phyloP scores from a whole-genome alignment of 2,888 invertebrate species.

The Chrysolina americana region DNA sequence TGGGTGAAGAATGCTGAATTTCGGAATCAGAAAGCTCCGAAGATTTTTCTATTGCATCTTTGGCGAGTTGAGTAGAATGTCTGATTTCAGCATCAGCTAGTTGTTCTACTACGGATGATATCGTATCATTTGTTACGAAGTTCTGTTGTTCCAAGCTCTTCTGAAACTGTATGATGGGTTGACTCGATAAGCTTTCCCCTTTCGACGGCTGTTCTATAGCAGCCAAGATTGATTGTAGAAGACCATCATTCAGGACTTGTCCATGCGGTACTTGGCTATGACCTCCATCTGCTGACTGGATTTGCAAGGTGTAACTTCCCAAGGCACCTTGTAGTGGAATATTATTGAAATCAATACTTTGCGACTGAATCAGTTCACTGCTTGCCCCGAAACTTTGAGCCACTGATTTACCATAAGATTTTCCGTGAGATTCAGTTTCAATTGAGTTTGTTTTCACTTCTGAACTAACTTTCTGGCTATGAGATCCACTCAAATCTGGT shows the following conservation, averaged over 20 bases:
- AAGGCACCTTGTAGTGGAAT: constrained; percentile 74
- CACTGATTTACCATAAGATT: constrained; percentile 63
- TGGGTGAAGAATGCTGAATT: constrained; percentile 41
- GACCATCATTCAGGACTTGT: constrained; percentile 83
- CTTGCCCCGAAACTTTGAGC: constrained; percentile 64
- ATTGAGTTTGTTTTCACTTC: constrained; percentile 54
- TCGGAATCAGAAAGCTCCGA: constrained; percentile 37
- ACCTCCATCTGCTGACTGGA: constrained; percentile 78
- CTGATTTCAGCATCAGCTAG: constrained; percentile 48
- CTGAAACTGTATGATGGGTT: constrained; percentile 60
- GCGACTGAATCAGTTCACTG: constrained; percentile 65
- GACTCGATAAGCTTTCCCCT: constrained; percentile 57
- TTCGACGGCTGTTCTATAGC: constrained; percentile 83
- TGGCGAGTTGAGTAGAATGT: constrained; percentile 44
- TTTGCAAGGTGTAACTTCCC: constrained; percentile 82
- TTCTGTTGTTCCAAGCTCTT: constrained; percentile 56
- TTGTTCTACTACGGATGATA: constrained; percentile 49
- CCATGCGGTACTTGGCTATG: constrained; percentile 77
- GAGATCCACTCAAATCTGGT: constrained; percentile 58
- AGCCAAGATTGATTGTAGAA: constrained; percentile 85
- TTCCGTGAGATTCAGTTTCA: constrained; percentile 57
- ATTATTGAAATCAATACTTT: constrained; percentile 67
- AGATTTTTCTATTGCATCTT: constrained; percentile 46
- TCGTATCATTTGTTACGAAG: constrained; percentile 51
- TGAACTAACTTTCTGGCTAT: constrained; percentile 60